phyloP scores from a whole-genome alignment of 2,797 vertebrate genomes.

The Pristis pectinata region DNA sequence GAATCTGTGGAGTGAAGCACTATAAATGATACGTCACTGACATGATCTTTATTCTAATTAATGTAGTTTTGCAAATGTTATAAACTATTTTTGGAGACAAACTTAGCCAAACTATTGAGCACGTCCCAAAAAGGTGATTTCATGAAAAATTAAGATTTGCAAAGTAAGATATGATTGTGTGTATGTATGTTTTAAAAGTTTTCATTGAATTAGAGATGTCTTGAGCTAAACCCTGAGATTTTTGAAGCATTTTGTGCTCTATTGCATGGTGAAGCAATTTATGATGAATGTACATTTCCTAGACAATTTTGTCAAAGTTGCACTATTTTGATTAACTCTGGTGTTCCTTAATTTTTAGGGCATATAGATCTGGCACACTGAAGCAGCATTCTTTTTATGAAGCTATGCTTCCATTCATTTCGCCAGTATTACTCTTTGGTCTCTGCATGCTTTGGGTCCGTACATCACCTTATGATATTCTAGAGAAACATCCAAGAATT shows the following conservation, averaged over 20 bases:
- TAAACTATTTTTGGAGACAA: too few relatives aligned
- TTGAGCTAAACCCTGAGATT: background rate
- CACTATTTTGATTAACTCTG: background rate
- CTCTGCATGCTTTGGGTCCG: conserved; percentile 78
- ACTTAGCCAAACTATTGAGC: background rate
- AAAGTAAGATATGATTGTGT: background rate
- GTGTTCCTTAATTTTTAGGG: conserved; percentile 58
- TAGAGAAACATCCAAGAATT: conserved; percentile 80
- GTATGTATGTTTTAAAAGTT: too few relatives aligned
- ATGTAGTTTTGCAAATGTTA: too few relatives aligned
- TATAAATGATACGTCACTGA: too few relatives aligned
- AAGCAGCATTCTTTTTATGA: conserved; percentile 84
- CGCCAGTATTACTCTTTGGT: conserved; percentile 78
- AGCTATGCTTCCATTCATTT: conserved; percentile 81
- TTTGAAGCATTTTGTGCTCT: background rate
- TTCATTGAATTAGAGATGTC: background rate
- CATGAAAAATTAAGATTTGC: background rate
- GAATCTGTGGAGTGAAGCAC: background rate
- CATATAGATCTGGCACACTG: conserved; percentile 70
- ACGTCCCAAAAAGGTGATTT: background rate
- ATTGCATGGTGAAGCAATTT: background rate
- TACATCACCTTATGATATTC: conserved; percentile 69
- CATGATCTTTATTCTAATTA: too few relatives aligned
- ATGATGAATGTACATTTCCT: background rate
- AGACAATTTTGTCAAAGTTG: background rate